Percentiles rank a stretch among this genome's conserved stretches.
Evolutionary conservation across 2,888 invertebrate species (phyloP).

Genomic region (Isotomurus palustris): DNA sequence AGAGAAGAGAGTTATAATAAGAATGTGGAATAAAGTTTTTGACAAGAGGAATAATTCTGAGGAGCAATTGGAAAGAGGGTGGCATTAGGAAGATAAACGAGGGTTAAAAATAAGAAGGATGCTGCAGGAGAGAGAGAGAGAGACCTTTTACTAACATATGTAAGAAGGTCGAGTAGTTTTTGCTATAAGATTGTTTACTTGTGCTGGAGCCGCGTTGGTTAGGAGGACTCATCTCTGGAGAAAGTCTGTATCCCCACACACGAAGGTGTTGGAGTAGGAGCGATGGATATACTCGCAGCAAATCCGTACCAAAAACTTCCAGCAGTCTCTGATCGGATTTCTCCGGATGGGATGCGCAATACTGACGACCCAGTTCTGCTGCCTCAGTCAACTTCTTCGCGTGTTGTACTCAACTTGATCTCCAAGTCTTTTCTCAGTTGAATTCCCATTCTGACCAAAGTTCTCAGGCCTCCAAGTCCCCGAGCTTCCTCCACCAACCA

Average conservation of each 20-base stretch:
- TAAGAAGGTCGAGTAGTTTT: neutral
- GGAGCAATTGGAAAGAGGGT: too few relatives aligned
- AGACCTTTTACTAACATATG: too few relatives aligned
- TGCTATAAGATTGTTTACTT: neutral
- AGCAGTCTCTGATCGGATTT: slow-evolving; percentile 35
- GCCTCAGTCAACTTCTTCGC: slow-evolving; percentile 1
- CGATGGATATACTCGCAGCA: neutral
- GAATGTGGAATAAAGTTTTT: too few relatives aligned
- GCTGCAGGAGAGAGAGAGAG: neutral
- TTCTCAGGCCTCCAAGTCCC: slow-evolving; percentile 6
- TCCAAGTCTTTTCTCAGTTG: slow-evolving; percentile 20
- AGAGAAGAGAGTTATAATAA: too few relatives aligned
- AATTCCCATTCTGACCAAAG: slow-evolving; percentile 19
- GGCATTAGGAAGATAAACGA: neutral
- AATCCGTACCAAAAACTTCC: neutral
- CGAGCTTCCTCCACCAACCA: slow-evolving; percentile 5
- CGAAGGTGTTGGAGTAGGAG: neutral
- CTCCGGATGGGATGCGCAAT: slow-evolving; percentile 45
- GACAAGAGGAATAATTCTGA: too few relatives aligned
- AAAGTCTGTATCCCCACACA: neutral
- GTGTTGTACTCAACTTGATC: slow-evolving; percentile 10
- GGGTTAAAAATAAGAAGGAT: neutral
- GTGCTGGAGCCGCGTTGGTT: too few relatives aligned
- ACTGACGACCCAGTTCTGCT: slow-evolving; percentile 38
- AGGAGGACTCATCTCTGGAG: neutral